A percentile compares a stretch with the other conserved stretches of the same genome.
phyloP scores from a whole-genome alignment of 2,888 invertebrate genomes.

The Dorcus hopei region DNA sequence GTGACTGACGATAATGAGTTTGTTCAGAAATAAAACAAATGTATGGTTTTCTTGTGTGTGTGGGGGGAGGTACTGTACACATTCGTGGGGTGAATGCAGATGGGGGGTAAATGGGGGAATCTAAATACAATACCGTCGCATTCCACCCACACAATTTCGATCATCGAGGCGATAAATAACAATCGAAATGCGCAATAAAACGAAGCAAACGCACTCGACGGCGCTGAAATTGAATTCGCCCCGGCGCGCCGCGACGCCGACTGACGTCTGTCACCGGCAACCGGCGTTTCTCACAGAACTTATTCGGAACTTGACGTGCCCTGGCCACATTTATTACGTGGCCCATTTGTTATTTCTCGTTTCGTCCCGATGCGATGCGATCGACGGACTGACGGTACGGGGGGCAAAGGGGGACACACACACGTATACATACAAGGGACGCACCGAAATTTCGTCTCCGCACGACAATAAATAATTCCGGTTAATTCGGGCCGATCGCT shows the following conservation, averaged over 20 bases:
- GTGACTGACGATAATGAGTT: too few relatives aligned
- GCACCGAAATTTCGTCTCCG: not conserved
- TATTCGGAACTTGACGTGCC: constrained; percentile 40
- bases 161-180: too few relatives aligned
- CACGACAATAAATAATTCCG: not conserved
- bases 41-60: too few relatives aligned
- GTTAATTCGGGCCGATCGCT: constrained; percentile 1
- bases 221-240: not conserved
- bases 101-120: too few relatives aligned
- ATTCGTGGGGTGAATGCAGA: too few relatives aligned
- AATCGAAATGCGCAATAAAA: too few relatives aligned
- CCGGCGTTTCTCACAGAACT: constrained; percentile 38
- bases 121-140: too few relatives aligned
- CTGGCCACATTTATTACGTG: constrained; percentile 41
- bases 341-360: constrained; percentile 38
- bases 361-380: constrained; percentile 8
- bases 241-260: not conserved
- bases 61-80: too few relatives aligned
- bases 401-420: not conserved
- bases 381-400: not conserved
- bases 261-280: constrained; percentile 29
- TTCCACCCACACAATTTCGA: too few relatives aligned
- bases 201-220: not conserved
- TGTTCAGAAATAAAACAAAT: too few relatives aligned
- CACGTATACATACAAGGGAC: not conserved